Evolutionary conservation across 2,113 vertebrate species (phyloP).

Genomic region (Pseudopodoces humilis): DNA sequence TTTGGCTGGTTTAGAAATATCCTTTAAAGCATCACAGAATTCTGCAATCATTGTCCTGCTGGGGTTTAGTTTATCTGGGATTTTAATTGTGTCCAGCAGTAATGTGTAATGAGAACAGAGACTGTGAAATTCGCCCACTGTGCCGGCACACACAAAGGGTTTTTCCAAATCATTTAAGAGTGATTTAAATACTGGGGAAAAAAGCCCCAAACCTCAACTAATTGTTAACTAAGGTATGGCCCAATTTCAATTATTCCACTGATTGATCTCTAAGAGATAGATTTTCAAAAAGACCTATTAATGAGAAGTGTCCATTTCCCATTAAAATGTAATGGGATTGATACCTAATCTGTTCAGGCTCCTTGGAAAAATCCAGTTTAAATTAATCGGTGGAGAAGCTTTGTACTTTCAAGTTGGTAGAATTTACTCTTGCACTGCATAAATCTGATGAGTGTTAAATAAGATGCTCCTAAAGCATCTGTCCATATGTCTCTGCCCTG

Average conservation of each 20-base stretch:
- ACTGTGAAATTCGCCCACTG: background rate
- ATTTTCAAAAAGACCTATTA: conserved; percentile 15
- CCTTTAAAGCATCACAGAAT: background rate
- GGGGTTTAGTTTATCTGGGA: background rate
- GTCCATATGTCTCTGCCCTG: background rate
- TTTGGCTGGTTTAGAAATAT: background rate
- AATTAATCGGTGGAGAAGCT: background rate
- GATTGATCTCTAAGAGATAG: conserved; percentile 8
- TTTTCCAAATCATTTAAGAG: conserved; percentile 4
- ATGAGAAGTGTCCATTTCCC: background rate
- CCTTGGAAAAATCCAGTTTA: conserved; percentile 18
- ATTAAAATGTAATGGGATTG: conserved; percentile 28
- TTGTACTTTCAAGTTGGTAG: background rate
- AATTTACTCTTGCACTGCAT: background rate
- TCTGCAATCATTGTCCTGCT: background rate
- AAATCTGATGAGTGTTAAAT: conserved; percentile 8
- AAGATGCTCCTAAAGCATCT: background rate
- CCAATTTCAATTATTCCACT: conserved; percentile 17
- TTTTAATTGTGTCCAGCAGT: background rate
- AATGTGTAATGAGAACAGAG: background rate
- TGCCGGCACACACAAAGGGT: background rate
- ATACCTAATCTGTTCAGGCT: background rate
- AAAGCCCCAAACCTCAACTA: background rate
- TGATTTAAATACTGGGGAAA: background rate
- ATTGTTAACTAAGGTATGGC: conserved; percentile 2